Percentiles rank a stretch among this genome's conserved stretches.
These are phyloP conservation scores for Leptodactylus fuscus DNA, from an alignment of 2,113 vertebrate genomes.

Conservation along the genomic window DNA sequence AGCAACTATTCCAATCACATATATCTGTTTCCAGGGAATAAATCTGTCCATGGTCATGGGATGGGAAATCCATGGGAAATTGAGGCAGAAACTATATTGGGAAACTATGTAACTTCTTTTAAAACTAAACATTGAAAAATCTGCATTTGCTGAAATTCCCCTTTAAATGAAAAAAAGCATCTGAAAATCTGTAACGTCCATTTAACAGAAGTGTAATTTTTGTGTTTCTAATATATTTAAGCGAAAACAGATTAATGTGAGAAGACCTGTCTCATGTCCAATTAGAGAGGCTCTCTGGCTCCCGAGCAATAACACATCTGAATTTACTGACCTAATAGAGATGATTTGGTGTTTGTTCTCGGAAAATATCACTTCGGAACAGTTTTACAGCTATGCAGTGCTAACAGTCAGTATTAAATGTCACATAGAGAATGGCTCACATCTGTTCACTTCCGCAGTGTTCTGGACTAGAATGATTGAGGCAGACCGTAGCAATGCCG, in stretches of 20 bases:
- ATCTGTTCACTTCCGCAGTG: constrained; percentile 51
- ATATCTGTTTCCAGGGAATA: no score
- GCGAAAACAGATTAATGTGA: constrained; percentile 52
- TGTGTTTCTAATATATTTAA: constrained; percentile 40
- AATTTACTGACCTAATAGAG: constrained; percentile 61
- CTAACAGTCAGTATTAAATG: constrained; percentile 60
- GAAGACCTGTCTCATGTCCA: constrained; percentile 40
- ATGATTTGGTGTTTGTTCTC: constrained; percentile 59
- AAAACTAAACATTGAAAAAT: no score
- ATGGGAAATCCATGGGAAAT: no score
- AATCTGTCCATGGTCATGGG: no score
- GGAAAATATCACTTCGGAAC: constrained; percentile 58
- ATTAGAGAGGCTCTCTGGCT: constrained; percentile 44
- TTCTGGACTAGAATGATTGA: constrained; percentile 48
- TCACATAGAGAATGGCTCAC: constrained; percentile 51
- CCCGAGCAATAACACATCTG: constrained; percentile 44
- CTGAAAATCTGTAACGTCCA: not conserved
- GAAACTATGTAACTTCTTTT: no score
- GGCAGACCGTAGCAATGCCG: constrained; percentile 39
- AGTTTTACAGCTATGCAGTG: constrained; percentile 51
- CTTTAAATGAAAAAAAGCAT: not conserved
- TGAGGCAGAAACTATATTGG: no score
- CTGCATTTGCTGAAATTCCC: not conserved
- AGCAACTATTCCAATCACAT: no score
- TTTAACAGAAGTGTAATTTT: constrained; percentile 21